Evolutionary conservation across 2,113 vertebrate genomes (phyloP).

Genomic region (sheep (Ovis aries)): ARS-UI_Ramb_v3.0 NC_056071.1:51578501-51579000

Average conservation of each 20-base stretch:
- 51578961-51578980: background rate
- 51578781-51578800: background rate
- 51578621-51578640: background rate
- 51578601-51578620: background rate
- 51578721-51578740: background rate
- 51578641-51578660: background rate
- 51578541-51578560: background rate
- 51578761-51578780: background rate
- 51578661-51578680: background rate
- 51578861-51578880: no score
- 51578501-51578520: background rate
- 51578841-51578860: background rate
- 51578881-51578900: background rate
- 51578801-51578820: background rate
- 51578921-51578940: background rate
- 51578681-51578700: background rate
- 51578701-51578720: background rate
- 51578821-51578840: background rate
- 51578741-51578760: background rate
- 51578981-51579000: no score
- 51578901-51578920: background rate
- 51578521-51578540: background rate
- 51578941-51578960: background rate
- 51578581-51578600: background rate
- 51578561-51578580: background rate